Base-by-base conservation (phyloP, 2,113 vertebrate species). In the Pachyramphus minor region DNA sequence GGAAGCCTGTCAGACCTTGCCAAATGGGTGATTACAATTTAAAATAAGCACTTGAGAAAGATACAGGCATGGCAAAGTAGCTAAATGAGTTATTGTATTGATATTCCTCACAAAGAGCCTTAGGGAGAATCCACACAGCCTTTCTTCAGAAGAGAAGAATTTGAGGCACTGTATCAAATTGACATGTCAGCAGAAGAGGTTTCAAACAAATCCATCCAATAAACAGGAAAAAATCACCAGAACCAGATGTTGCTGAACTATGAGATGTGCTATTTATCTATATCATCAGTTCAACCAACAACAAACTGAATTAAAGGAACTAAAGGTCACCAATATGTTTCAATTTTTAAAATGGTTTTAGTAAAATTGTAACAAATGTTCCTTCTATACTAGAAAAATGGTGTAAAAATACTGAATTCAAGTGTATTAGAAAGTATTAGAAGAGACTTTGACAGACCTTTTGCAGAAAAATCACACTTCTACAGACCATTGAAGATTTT, bases 221-320 rank as follows among this genome's bases (percentile, higher is more conserved):
- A 90, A 96, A 85, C 67, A 88, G 58, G 86, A 85, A 79, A 42
- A 92, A 96, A 83, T 90, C 82, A 82, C 58, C 16, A 95, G 82
- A 93, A 83, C 12, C 82, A 93, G 62, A 85, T 93, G 88, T 93
- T 79, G 33, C 44, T 79, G 66, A 85, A 45, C 78, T 86, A 24
- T 56, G 55, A 74, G 72, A 84, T 47, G 27, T 81, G 42, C 63
- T 90, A 13, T 79, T 86, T 77, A 93, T 69, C 31, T 84, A 53
- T 58, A 41, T 87, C 64, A 59, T 92, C 52, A 35, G 27, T 75
- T 90, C 58, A 37, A 60, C 31, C 44, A 63, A 44, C 52, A 75
- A 13, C 58, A 68, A 87, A 68, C 35, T 59, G 93, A 78, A 82
- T 71, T 78, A 93, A 75, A 94, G 66, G 39, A 79, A 42, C 2